These are phyloP conservation scores for Eupsittula cactorum DNA, from an alignment of 2,113 vertebrate genomes.

Conservation along the genomic window DNA sequence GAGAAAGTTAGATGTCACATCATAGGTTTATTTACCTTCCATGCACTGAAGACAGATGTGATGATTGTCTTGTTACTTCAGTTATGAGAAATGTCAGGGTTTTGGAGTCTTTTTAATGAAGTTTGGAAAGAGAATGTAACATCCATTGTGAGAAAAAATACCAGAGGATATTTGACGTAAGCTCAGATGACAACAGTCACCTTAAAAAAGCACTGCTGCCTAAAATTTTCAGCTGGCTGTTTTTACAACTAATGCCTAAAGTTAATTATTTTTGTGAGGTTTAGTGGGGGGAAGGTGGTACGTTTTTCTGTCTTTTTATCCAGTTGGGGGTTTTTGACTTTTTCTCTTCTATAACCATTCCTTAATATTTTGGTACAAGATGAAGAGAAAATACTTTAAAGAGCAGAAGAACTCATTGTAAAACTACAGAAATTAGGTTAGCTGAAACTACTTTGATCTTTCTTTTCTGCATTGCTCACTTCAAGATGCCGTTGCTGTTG, in stretches of 20 bases:
- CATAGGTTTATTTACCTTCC: background rate
- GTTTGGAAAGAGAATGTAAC: background rate
- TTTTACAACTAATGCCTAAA: background rate
- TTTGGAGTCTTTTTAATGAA: background rate
- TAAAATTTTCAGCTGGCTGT: background rate
- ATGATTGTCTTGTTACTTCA: background rate
- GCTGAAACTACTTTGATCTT: constrained; percentile 26
- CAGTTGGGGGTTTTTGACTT: background rate
- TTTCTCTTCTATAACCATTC: background rate
- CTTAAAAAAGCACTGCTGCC: background rate
- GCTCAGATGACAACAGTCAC: background rate
- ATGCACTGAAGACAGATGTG: background rate
- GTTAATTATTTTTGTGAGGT: background rate
- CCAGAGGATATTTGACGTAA: background rate
- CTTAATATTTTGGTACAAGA: background rate
- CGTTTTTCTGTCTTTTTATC: background rate
- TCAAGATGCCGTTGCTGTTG: background rate
- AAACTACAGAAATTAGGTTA: constrained; percentile 35
- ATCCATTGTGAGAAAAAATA: background rate
- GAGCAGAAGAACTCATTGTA: background rate
- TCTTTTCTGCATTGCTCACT: background rate
- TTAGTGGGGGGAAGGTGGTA: background rate
- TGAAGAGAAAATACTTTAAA: background rate
- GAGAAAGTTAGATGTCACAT: background rate
- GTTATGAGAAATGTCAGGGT: background rate